Evolutionary conservation across 2,888 invertebrate genomes (phyloP).

Genomic region (Omphaloscelis lunosa): DNA sequence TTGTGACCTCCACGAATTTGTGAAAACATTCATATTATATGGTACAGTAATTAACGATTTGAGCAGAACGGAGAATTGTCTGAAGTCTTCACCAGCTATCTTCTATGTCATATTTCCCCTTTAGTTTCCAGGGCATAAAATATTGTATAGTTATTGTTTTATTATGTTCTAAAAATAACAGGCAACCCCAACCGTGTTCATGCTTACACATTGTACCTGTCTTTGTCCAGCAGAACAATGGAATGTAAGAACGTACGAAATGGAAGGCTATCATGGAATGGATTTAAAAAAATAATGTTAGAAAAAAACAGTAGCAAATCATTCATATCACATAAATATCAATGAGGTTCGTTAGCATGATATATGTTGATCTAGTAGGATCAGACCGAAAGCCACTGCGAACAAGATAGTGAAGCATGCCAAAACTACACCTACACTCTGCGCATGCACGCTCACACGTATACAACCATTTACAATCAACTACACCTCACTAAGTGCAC

Average conservation of each 20-base stretch:
- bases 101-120: neutral
- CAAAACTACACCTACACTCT: no score
- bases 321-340: slow-evolving; percentile 10
- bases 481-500: no score
- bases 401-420: no score
- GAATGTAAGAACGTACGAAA: neutral
- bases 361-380: neutral
- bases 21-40: neutral
- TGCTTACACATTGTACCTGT: neutral
- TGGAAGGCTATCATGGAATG: neutral
- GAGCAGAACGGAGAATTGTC: neutral
- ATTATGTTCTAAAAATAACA: neutral
- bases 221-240: slow-evolving; percentile 24
- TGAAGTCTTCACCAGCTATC: neutral
- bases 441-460: no score
- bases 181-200: neutral
- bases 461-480: no score
- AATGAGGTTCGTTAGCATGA: neutral
- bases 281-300: slow-evolving; percentile 7
- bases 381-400: no score
- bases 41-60: neutral
- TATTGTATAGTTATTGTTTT: neutral
- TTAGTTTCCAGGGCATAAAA: neutral
- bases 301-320: neutral
- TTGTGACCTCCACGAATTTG: neutral